These are phyloP conservation scores for Lagria hirta DNA, from an alignment of 2,888 invertebrate genomes.

Conservation along the genomic window DNA sequence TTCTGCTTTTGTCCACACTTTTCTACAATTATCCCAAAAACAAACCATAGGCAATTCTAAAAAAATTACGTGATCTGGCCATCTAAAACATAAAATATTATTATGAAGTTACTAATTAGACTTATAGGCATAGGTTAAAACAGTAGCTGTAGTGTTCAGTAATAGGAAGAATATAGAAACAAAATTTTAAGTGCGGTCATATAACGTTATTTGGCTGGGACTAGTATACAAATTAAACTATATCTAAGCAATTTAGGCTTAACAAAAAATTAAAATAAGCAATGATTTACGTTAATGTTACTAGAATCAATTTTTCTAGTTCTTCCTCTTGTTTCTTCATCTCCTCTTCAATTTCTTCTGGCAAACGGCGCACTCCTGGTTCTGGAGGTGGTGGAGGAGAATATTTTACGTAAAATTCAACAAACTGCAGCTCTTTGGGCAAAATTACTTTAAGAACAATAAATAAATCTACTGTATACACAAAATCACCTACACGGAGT, in stretches of 20 bases:
- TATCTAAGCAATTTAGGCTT: conserved; percentile 60
- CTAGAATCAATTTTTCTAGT: conserved; percentile 70
- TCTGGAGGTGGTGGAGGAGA: conserved; percentile 66
- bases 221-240: too few relatives aligned
- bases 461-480: background rate
- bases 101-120: too few relatives aligned
- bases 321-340: conserved; percentile 72
- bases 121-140: too few relatives aligned
- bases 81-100: conserved; percentile 36
- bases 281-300: conserved; percentile 69
- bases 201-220: too few relatives aligned
- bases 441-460: conserved; percentile 57
- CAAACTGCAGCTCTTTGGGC: conserved; percentile 61
- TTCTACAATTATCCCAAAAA: conserved; percentile 44
- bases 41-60: conserved; percentile 49
- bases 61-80: conserved; percentile 50
- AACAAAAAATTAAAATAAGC: too few relatives aligned
- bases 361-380: conserved; percentile 67
- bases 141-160: too few relatives aligned
- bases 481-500: conserved; percentile 60
- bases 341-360: conserved; percentile 80
- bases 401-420: conserved; percentile 67
- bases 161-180: too few relatives aligned
- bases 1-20: conserved; percentile 46
- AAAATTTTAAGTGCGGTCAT: too few relatives aligned